phyloP scores from a whole-genome alignment of 2,888 invertebrate species.

The Lumbricus terrestris region DNA sequence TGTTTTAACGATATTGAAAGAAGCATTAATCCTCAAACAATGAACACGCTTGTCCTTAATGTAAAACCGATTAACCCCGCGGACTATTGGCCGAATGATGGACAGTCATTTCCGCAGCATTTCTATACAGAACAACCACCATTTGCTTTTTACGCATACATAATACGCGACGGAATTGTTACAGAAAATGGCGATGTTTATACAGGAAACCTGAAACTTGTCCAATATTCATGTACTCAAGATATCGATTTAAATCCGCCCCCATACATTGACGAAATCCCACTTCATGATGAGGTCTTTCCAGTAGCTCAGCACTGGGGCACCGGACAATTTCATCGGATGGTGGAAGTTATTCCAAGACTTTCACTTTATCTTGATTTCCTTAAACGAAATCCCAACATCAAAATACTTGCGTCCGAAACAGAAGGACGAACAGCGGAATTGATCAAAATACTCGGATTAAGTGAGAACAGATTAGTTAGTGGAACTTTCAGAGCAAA shows the following conservation, averaged over 20 bases:
- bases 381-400: constrained; percentile 12
- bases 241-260: constrained; percentile 10
- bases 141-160: constrained; percentile 35
- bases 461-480: neutral
- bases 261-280: neutral
- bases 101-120: constrained; percentile 31
- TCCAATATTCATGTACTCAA: constrained; percentile 35
- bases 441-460: neutral
- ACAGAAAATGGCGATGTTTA: constrained; percentile 34
- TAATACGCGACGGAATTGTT: constrained; percentile 33
- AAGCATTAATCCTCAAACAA: constrained; percentile 12
- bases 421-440: constrained; percentile 9
- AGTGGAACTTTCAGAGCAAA: constrained; percentile 13
- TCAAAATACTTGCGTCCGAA: constrained; percentile 21
- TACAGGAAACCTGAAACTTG: constrained; percentile 32
- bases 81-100: constrained; percentile 37
- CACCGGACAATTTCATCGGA: constrained; percentile 21
- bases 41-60: constrained; percentile 34
- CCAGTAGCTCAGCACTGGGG: constrained; percentile 29
- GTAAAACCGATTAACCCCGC: constrained; percentile 35
- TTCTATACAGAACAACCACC: constrained; percentile 33
- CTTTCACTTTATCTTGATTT: constrained; percentile 18
- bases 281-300: constrained; percentile 25
- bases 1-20: constrained; percentile 25
- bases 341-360: constrained; percentile 28